phyloP scores from a whole-genome alignment of 2,888 invertebrate genomes.

The Spodoptera littoralis region DNA sequence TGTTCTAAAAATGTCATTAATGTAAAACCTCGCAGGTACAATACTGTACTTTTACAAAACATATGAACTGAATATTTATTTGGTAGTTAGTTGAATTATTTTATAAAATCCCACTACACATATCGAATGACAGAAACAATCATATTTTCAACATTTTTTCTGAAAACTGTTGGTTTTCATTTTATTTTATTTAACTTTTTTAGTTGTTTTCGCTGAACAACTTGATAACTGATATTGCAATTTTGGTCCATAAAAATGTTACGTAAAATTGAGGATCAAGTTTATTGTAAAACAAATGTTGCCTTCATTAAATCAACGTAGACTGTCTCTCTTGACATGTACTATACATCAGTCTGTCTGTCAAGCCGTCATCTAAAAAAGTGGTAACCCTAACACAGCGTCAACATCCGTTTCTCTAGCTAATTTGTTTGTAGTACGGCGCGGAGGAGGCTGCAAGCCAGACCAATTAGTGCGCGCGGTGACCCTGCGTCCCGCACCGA shows the following conservation, averaged over 20 bases:
- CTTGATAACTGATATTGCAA: not conserved
- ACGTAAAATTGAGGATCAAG: not conserved
- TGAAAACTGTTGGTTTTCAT: not conserved
- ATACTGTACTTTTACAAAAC: slow-evolving; percentile 3
- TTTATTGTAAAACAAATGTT: not conserved
- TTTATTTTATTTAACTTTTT: not conserved
- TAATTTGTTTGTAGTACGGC: slow-evolving; percentile 80
- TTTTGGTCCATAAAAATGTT: not conserved
- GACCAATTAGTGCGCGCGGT: slow-evolving; percentile 78
- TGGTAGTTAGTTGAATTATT: slow-evolving; percentile 12
- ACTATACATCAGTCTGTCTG: slow-evolving; percentile 30
- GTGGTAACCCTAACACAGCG: slow-evolving; percentile 66
- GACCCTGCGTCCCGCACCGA: slow-evolving; percentile 63
- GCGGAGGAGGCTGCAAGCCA: slow-evolving; percentile 69
- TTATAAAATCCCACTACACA: slow-evolving; percentile 8
- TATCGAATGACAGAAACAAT: slow-evolving; percentile 10
- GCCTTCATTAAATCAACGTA: slow-evolving; percentile 15
- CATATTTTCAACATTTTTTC: slow-evolving; percentile 5
- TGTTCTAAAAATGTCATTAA: slow-evolving; percentile 3
- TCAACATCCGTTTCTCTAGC: slow-evolving; percentile 74
- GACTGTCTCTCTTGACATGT: slow-evolving; percentile 16
- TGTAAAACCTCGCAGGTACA: slow-evolving; percentile 4
- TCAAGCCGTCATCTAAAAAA: slow-evolving; percentile 37
- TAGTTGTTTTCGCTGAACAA: not conserved
- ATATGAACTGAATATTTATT: slow-evolving; percentile 8